A percentile compares a stretch with the other conserved stretches of the same genome.
Conservation (phyloP, 64 coral and sea anemone genomes). For the Cladopsammia gracilis region DNA sequence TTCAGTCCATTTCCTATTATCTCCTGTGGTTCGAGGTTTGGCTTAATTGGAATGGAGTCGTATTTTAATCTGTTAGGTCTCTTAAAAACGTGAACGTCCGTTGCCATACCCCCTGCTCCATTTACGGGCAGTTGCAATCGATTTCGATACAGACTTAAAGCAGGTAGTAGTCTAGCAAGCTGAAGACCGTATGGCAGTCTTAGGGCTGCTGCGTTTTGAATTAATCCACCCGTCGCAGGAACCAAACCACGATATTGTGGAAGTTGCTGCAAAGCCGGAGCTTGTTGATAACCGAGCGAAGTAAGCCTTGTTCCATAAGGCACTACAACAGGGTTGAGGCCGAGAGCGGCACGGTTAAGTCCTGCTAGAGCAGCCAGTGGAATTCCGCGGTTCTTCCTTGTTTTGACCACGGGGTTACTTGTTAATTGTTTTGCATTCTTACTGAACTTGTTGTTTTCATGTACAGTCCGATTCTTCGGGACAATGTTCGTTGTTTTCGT, state of each 20-base stretch:
- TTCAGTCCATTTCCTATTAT: conserved; percentile 12
- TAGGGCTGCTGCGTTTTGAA: conserved; percentile 44
- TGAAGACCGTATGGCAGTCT: conserved; percentile 64
- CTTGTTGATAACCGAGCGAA: conserved; percentile 41
- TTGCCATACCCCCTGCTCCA: background rate
- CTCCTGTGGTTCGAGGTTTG: conserved; percentile 10
- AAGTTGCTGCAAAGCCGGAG: conserved; percentile 46
- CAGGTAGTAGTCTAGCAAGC: conserved; percentile 59
- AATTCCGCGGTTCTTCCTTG: conserved; percentile 42
- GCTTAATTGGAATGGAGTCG: conserved; percentile 72
- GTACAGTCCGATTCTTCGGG: background rate
- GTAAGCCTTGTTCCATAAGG: conserved; percentile 54
- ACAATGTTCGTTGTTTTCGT: conserved; percentile 21
- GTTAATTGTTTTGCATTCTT: conserved; percentile 7
- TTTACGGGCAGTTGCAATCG: conserved; percentile 25
- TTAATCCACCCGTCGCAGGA: conserved; percentile 21
- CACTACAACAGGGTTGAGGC: conserved; percentile 37
- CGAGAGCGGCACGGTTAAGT: conserved; percentile 30
- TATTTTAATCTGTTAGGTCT: conserved; percentile 57
- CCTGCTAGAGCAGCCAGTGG: conserved; percentile 33
- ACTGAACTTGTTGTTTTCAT: background rate
- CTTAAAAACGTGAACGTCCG: conserved; percentile 46
- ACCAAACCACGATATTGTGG: conserved; percentile 40
- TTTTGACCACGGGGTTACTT: conserved; percentile 1
- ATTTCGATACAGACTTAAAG: conserved; percentile 40